Conservation (phyloP, 2,797 vertebrate genomes). For the Sebastes matsubarae region DNA sequence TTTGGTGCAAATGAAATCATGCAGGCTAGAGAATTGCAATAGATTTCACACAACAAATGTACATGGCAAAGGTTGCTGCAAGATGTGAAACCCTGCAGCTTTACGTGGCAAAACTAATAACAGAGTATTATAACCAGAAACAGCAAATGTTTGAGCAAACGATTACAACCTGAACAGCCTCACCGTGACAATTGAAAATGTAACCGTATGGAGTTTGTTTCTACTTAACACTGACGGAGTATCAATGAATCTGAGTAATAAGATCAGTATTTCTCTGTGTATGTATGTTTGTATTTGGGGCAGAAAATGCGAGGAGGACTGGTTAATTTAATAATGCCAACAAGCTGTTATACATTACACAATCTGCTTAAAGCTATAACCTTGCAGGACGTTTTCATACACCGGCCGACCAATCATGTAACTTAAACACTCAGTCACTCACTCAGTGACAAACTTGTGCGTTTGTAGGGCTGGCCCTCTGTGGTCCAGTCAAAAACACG, state of each 20-base stretch:
- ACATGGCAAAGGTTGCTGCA: background rate
- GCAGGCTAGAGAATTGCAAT: background rate
- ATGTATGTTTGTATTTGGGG: background rate
- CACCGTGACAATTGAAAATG: background rate
- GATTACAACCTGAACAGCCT: background rate
- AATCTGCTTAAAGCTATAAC: background rate
- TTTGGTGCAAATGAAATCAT: background rate
- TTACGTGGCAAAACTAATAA: background rate
- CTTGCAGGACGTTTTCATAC: background rate
- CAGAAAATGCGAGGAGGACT: background rate
- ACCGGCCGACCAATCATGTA: too few species aligned
- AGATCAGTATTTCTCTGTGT: background rate
- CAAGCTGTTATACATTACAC: conserved; percentile 21
- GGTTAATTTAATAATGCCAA: conserved; percentile 21
- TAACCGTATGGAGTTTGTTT: background rate
- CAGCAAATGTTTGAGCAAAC: background rate
- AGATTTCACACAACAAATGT: background rate
- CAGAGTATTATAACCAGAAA: background rate
- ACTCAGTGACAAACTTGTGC: too few species aligned
- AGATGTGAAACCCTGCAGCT: background rate
- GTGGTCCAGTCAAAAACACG: too few species aligned
- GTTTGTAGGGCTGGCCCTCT: too few species aligned
- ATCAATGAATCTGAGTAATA: background rate
- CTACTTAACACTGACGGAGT: background rate
- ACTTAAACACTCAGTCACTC: too few species aligned